Percentiles rank a stretch among this genome's conserved stretches.
Evolutionary conservation across 1,140 invertebrate species (phyloP).

Genomic region (Limonius californicus): DNA sequence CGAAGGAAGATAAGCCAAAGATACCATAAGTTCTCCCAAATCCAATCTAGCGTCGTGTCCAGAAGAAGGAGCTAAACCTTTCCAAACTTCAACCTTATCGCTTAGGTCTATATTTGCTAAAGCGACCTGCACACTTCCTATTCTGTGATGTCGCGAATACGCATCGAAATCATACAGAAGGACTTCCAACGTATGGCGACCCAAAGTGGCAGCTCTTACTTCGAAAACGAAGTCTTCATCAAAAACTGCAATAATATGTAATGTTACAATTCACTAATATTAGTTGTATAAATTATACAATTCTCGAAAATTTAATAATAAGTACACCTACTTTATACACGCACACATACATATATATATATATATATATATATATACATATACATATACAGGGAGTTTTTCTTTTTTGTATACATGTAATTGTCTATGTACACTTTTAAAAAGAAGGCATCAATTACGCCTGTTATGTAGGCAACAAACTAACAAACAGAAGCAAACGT

Average conservation of each 20-base stretch:
- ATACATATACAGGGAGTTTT: too few relatives aligned
- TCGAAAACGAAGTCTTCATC: slow-evolving; percentile 72
- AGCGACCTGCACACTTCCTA: slow-evolving; percentile 54
- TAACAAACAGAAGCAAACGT: too few relatives aligned
- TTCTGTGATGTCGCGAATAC: slow-evolving; percentile 56
- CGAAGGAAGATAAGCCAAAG: slow-evolving; percentile 60
- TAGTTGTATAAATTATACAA: background rate
- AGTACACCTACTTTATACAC: too few relatives aligned
- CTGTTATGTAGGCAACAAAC: too few relatives aligned
- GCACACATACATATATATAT: too few relatives aligned
- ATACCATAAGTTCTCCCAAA: slow-evolving; percentile 64
- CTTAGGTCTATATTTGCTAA: slow-evolving; percentile 49
- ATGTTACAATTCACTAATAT: too few relatives aligned
- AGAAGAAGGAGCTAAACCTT: slow-evolving; percentile 46
- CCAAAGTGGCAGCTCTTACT: slow-evolving; percentile 59
- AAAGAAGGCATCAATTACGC: too few relatives aligned
- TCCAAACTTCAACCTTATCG: slow-evolving; percentile 43
- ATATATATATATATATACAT: too few relatives aligned
- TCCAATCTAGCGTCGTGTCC: slow-evolving; percentile 48
- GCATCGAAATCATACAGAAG: slow-evolving; percentile 66
- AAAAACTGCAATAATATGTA: slow-evolving; percentile 52
- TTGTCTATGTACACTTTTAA: too few relatives aligned
- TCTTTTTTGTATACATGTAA: too few relatives aligned
- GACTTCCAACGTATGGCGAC: slow-evolving; percentile 51
- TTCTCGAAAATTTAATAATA: too few relatives aligned